Percentiles rank a stretch among this genome's conserved stretches.
These are phyloP conservation scores for Chymomyza costata DNA, from an alignment of 1,140 invertebrate species.

Conservation along the genomic window DNA sequence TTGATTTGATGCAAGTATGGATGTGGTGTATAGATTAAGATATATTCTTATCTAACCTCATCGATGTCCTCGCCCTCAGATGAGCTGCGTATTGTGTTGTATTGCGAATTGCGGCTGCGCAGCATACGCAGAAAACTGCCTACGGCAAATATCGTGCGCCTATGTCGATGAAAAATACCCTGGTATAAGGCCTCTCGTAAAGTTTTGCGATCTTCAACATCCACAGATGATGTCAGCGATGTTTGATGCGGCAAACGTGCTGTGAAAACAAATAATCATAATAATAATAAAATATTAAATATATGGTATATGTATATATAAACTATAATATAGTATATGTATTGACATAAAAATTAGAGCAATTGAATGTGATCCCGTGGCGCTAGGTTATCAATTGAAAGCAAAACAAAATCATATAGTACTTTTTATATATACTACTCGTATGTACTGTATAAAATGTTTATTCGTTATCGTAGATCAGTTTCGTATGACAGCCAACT, in stretches of 20 bases:
- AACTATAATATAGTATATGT: too few species aligned
- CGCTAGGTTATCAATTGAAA: background rate
- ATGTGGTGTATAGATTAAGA: slow-evolving; percentile 10
- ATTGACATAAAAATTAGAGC: too few species aligned
- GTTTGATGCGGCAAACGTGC: slow-evolving; percentile 73
- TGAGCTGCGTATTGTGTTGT: slow-evolving; percentile 82
- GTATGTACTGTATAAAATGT: too few species aligned
- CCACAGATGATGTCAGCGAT: slow-evolving; percentile 73
- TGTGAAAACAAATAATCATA: slow-evolving; percentile 31
- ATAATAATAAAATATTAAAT: slow-evolving; percentile 5
- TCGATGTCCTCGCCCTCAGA: slow-evolving; percentile 74
- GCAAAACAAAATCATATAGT: background rate
- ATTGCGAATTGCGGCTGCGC: slow-evolving; percentile 86
- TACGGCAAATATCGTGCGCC: slow-evolving; percentile 86
- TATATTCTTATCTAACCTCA: slow-evolving; percentile 73
- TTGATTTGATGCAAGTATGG: slow-evolving; percentile 18
- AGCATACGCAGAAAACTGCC: slow-evolving; percentile 88
- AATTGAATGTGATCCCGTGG: too few species aligned
- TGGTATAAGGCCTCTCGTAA: slow-evolving; percentile 86
- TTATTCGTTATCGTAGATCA: too few species aligned
- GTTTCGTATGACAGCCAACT: too few species aligned
- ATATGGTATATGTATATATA: too few species aligned
- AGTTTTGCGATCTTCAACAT: slow-evolving; percentile 74
- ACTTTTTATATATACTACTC: background rate
- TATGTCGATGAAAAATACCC: slow-evolving; percentile 86